Conservation (phyloP, 1,140 invertebrate genomes). For the Penaeus chinensis region DNA sequence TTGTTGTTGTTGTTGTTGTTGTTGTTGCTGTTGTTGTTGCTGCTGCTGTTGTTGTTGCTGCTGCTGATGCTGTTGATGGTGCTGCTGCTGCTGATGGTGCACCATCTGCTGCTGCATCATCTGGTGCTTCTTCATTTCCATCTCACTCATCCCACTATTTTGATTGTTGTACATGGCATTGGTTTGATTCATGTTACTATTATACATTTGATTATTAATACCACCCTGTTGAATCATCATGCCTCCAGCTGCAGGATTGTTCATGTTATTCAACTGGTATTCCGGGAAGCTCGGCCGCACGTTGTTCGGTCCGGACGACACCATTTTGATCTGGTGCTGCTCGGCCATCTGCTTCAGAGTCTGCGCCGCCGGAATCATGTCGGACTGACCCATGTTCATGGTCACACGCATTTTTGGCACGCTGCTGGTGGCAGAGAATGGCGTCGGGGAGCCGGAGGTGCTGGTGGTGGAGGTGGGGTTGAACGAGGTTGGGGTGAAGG, state of each 20-base stretch:
- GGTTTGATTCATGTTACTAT: constrained; percentile 56
- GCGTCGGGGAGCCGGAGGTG: constrained; percentile 50
- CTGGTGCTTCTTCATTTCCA: constrained; percentile 60
- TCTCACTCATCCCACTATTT: constrained; percentile 58
- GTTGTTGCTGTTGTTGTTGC: constrained; percentile 41
- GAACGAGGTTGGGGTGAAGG: constrained; percentile 57
- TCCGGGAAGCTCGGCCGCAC: constrained; percentile 51
- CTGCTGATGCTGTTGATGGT: constrained; percentile 36
- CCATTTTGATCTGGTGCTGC: constrained; percentile 87
- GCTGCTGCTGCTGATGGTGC: constrained; percentile 33
- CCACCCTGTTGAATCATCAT: constrained; percentile 46
- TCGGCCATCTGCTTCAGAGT: constrained; percentile 96
- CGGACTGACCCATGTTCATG: constrained; percentile 62
- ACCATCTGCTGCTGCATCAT: constrained; percentile 34
- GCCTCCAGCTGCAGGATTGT: constrained; percentile 43
- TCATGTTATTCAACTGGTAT: constrained; percentile 54
- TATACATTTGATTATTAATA: constrained; percentile 59
- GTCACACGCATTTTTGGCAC: constrained; percentile 55
- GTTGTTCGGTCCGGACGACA: constrained; percentile 49
- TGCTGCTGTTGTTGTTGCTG: constrained; percentile 53
- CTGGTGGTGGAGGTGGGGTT: constrained; percentile 57
- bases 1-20: constrained; percentile 53
- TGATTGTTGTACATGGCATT: constrained; percentile 58
- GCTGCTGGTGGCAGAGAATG: constrained; percentile 51
- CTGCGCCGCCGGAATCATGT: constrained; percentile 84